Evolutionary conservation across 2,113 vertebrate genomes (phyloP).

Genomic region (Toxotes chatareus): DNA sequence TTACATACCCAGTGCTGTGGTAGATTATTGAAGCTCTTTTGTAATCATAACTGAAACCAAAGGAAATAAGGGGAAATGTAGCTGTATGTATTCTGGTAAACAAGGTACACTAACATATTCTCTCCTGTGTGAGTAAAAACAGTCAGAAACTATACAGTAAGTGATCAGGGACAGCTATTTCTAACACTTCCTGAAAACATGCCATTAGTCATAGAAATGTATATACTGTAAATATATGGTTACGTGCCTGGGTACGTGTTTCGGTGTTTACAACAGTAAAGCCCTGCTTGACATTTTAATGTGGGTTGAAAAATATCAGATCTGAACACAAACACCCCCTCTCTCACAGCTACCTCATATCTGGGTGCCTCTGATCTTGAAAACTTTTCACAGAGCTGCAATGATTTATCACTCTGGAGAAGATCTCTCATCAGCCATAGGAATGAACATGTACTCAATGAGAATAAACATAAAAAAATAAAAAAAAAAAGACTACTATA

Average conservation of each 20-base stretch:
- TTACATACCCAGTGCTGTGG: background rate
- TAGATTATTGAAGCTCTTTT: background rate
- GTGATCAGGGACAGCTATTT: conserved; percentile 18
- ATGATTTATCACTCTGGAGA: conserved; percentile 7
- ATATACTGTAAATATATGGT: conserved; percentile 38
- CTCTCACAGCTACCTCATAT: background rate
- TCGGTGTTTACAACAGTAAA: conserved; percentile 18
- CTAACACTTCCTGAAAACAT: conserved; percentile 58
- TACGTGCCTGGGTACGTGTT: background rate
- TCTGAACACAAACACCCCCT: conserved; percentile 4
- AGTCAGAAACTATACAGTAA: conserved; percentile 22
- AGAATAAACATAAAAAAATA: background rate
- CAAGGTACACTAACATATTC: background rate
- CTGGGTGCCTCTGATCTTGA: conserved; percentile 20
- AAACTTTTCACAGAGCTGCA: conserved; percentile 19
- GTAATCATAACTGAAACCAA: conserved; percentile 46
- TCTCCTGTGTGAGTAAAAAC: conserved; percentile 33
- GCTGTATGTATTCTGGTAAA: conserved; percentile 59
- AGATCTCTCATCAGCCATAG: background rate
- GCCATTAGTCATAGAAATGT: conserved; percentile 61
- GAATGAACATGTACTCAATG: background rate
- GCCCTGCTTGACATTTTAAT: background rate
- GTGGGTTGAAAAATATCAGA: conserved; percentile 25
- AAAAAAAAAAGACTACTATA: conserved; percentile 17
- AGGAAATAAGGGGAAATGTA: conserved; percentile 26